Conservation (phyloP, 1,140 invertebrate species). For the Ips nitidus region DNA sequence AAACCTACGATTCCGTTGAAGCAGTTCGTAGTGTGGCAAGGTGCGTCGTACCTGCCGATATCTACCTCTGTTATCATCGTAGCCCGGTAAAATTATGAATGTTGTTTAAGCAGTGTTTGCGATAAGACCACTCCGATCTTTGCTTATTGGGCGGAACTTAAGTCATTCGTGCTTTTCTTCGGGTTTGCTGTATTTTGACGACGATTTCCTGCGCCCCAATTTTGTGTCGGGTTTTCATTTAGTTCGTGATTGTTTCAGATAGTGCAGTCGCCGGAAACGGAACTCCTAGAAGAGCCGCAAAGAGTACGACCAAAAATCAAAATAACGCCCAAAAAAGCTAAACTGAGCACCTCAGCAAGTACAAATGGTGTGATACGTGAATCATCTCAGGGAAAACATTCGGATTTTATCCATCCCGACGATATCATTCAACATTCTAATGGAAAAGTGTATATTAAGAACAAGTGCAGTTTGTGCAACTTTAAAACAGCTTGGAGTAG, state of each 20-base stretch:
- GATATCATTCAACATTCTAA: slow-evolving; percentile 56
- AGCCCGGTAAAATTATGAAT: slow-evolving; percentile 27
- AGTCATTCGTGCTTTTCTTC: slow-evolving; percentile 22
- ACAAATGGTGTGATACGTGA: slow-evolving; percentile 19
- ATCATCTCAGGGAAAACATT: slow-evolving; percentile 36
- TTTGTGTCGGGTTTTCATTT: neutral
- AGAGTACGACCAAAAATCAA: slow-evolving; percentile 27
- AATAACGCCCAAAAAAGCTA: slow-evolving; percentile 30
- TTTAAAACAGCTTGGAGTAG: slow-evolving; percentile 56
- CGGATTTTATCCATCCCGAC: slow-evolving; percentile 57
- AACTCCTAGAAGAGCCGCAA: slow-evolving; percentile 2
- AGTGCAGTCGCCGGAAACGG: slow-evolving; percentile 36
- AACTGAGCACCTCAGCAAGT: slow-evolving; percentile 12
- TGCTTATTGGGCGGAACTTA: slow-evolving; percentile 39
- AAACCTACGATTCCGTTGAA: slow-evolving; percentile 27
- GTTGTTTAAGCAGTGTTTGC: slow-evolving; percentile 31
- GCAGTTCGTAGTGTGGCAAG: slow-evolving; percentile 33
- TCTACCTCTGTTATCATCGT: slow-evolving; percentile 24
- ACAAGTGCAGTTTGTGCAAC: slow-evolving; percentile 51
- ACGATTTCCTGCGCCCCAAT: slow-evolving; percentile 9
- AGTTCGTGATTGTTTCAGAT: slow-evolving; percentile 35
- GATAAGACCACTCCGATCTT: slow-evolving; percentile 45
- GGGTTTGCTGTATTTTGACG: neutral
- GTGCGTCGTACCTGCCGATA: slow-evolving; percentile 41
- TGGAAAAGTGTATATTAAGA: slow-evolving; percentile 53